Conservation (phyloP, 1,140 invertebrate genomes). For the Eumeta japonica region DNA sequence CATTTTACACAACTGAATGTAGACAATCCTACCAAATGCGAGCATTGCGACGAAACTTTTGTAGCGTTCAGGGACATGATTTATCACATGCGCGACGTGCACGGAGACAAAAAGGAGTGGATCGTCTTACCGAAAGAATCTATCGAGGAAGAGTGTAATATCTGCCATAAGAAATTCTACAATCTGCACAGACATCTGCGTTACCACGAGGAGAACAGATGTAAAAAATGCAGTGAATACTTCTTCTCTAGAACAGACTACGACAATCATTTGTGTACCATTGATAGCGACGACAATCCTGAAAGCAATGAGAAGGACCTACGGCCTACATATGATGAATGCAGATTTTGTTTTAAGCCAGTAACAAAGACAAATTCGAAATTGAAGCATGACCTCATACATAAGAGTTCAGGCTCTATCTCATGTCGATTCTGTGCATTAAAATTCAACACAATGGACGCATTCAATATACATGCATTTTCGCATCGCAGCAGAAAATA, state of each 20-base stretch:
- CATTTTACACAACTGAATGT: constrained; percentile 40
- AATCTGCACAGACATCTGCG: constrained; percentile 45
- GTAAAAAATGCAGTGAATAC: constrained; percentile 50
- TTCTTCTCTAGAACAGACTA: constrained; percentile 41
- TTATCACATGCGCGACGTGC: constrained; percentile 44
- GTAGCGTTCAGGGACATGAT: constrained; percentile 47
- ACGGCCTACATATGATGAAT: constrained; percentile 40
- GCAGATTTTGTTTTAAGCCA: constrained; percentile 51
- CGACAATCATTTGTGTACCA: constrained; percentile 45
- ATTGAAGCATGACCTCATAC: constrained; percentile 32
- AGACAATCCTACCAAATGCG: constrained; percentile 47
- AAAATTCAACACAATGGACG: constrained; percentile 49
- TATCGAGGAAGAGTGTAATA: constrained; percentile 40
- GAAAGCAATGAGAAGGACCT: constrained; percentile 13
- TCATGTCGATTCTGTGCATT: constrained; percentile 49
- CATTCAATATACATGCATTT: constrained; percentile 51
- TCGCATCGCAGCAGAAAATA: constrained; percentile 50
- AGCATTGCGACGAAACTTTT: constrained; percentile 51
- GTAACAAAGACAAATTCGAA: constrained; percentile 36
- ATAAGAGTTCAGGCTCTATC: constrained; percentile 40
- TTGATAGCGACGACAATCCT: constrained; percentile 46
- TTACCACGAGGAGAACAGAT: constrained; percentile 53
- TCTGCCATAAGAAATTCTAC: constrained; percentile 49
- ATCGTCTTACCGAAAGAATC: constrained; percentile 38
- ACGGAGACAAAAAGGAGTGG: constrained; percentile 50